Conservation (phyloP, 2,113 vertebrate genomes). For the Epinephelus fuscoguttatus region DNA sequence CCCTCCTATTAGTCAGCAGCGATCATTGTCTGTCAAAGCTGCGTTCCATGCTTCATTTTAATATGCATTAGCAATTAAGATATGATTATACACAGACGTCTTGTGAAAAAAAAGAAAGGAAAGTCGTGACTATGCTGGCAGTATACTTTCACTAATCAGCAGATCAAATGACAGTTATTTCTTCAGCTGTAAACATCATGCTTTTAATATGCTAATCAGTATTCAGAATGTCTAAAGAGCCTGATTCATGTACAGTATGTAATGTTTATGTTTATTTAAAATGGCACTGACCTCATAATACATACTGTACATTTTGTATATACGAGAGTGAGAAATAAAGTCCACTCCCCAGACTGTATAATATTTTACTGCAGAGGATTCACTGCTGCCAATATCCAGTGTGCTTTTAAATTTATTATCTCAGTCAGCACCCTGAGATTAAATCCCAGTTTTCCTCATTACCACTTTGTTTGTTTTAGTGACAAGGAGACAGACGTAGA, state of each 20-base stretch:
- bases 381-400: neutral
- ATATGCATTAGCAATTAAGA: neutral
- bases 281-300: too few species aligned
- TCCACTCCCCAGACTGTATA: neutral
- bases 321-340: neutral
- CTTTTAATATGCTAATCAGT: conserved; percentile 6
- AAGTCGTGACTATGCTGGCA: too few species aligned
- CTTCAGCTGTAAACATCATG: conserved; percentile 1
- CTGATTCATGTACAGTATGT: neutral
- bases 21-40: neutral
- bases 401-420: neutral
- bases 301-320: neutral
- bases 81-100: neutral
- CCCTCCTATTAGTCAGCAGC: neutral
- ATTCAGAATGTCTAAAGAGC: neutral
- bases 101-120: neutral
- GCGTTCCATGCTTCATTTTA: neutral
- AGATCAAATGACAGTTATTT: neutral
- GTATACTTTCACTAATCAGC: neutral
- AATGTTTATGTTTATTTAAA: too few species aligned
- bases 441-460: neutral
- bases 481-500: neutral
- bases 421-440: neutral
- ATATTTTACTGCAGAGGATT: neutral
- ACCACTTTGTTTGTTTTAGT: neutral